Evolutionary conservation across 2,888 invertebrate genomes (phyloP).

Genomic region (Alloscopus bannaensis): DNA sequence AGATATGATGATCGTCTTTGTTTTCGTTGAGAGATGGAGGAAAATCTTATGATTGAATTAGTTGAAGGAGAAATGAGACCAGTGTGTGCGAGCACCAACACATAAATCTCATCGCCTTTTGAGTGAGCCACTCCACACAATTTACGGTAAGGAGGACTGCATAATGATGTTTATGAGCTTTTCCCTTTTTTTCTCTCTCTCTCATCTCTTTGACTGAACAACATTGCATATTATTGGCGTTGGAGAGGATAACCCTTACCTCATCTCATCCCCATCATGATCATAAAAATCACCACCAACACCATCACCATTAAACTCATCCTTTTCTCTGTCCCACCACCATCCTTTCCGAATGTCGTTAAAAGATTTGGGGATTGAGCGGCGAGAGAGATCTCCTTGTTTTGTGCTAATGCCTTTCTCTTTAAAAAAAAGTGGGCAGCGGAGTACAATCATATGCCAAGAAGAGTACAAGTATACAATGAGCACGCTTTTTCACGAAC

Average conservation of each 20-base stretch:
- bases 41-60: slow-evolving; percentile 60
- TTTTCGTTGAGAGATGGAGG: no score
- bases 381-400: slow-evolving; percentile 9
- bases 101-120: neutral
- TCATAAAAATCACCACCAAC: slow-evolving; percentile 49
- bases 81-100: no score
- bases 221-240: slow-evolving; percentile 13
- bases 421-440: no score
- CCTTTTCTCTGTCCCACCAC: slow-evolving; percentile 20
- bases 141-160: slow-evolving; percentile 5
- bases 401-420: slow-evolving; percentile 5
- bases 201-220: slow-evolving; percentile 4
- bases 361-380: slow-evolving; percentile 44
- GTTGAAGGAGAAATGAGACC: slow-evolving; percentile 33
- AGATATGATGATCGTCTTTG: slow-evolving; percentile 41
- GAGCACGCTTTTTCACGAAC: no score
- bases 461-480: no score
- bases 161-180: slow-evolving; percentile 38
- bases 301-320: slow-evolving; percentile 22
- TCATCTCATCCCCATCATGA: slow-evolving; percentile 36
- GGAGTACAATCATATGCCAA: no score
- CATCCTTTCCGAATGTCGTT: slow-evolving; percentile 47
- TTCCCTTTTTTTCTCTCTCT: slow-evolving; percentile 51
- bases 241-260: neutral
- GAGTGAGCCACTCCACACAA: slow-evolving; percentile 26